A percentile compares a stretch with the other conserved stretches of the same genome.
These are phyloP conservation scores for Proales similis DNA, from an alignment of 1,140 invertebrate species.

Conservation along the genomic window DNA sequence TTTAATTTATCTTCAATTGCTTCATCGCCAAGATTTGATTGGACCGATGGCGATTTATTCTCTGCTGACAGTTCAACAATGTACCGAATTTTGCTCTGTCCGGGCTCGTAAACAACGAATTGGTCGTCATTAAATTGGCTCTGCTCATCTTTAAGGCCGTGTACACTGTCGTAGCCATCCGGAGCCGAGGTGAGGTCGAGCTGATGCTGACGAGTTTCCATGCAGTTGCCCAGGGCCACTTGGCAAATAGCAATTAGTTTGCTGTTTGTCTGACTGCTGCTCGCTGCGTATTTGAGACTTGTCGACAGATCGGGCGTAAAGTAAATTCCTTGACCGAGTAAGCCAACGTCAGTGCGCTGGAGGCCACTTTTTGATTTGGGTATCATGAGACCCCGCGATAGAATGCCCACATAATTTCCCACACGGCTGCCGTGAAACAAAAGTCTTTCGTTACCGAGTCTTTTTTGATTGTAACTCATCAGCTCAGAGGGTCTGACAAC, in stretches of 20 bases:
- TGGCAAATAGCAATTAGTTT: slow-evolving; percentile 47
- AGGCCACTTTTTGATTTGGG: slow-evolving; percentile 47
- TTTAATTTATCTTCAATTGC: no score
- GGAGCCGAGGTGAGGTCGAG: slow-evolving; percentile 40
- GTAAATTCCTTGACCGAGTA: slow-evolving; percentile 50
- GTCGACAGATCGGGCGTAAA: slow-evolving; percentile 48
- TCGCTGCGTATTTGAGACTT: slow-evolving; percentile 24
- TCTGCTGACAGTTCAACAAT: slow-evolving; percentile 51
- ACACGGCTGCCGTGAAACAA: slow-evolving; percentile 47
- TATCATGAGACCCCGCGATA: slow-evolving; percentile 49
- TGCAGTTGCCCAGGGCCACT: slow-evolving; percentile 47
- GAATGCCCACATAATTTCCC: slow-evolving; percentile 49
- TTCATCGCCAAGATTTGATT: no score
- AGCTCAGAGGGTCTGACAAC: slow-evolving; percentile 43
- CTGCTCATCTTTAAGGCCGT: slow-evolving; percentile 43
- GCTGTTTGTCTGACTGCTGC: slow-evolving; percentile 38
- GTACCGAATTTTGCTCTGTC: slow-evolving; percentile 48
- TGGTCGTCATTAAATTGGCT: slow-evolving; percentile 49
- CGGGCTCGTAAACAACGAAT: slow-evolving; percentile 47
- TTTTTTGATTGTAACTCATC: slow-evolving; percentile 40
- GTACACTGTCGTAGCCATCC: slow-evolving; percentile 47
- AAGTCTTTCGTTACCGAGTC: slow-evolving; percentile 38
- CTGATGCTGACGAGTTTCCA: slow-evolving; percentile 36
- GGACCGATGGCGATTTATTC: no score
- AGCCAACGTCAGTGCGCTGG: slow-evolving; percentile 45